Conservation (phyloP, 92 coral and sea anemone species). For the Actinernus sp. region DNA sequence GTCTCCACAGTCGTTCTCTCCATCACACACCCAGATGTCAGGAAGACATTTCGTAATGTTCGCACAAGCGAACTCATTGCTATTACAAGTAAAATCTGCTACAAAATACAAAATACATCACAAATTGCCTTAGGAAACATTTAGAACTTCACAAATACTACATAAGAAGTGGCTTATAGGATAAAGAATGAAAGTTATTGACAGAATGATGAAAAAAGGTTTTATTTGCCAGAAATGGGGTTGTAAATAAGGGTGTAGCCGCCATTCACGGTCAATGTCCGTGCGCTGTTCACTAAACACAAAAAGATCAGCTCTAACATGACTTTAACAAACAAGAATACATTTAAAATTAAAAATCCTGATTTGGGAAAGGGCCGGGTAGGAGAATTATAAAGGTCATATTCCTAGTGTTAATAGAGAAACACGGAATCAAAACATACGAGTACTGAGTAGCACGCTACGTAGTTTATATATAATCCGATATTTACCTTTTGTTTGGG, state of each 20-base stretch:
- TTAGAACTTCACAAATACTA: not conserved
- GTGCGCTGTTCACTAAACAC: not conserved
- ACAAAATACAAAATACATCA: not conserved
- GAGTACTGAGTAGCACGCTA: conserved; percentile 59
- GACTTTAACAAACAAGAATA: too few relatives aligned
- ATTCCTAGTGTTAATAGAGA: conserved; percentile 1
- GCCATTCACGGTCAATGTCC: not conserved
- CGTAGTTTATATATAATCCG: too few relatives aligned
- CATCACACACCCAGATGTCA: conserved; percentile 45
- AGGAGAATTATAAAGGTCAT: not conserved
- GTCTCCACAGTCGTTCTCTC: conserved; percentile 62
- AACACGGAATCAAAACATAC: conserved; percentile 23
- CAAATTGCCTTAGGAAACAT: not conserved
- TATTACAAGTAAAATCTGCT: conserved; percentile 16
- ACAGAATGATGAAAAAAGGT: not conserved
- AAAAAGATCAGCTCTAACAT: too few relatives aligned
- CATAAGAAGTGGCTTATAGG: not conserved
- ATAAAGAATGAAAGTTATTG: not conserved
- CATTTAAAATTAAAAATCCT: not conserved
- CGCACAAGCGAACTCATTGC: conserved; percentile 19
- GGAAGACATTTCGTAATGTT: conserved; percentile 36
- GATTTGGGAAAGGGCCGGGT: not conserved
- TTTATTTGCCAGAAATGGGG: not conserved
- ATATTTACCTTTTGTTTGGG: conserved; percentile 79
- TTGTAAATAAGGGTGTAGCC: not conserved